phyloP scores from a whole-genome alignment of 2,888 invertebrate genomes.

The Zhengitettix transpicula region DNA sequence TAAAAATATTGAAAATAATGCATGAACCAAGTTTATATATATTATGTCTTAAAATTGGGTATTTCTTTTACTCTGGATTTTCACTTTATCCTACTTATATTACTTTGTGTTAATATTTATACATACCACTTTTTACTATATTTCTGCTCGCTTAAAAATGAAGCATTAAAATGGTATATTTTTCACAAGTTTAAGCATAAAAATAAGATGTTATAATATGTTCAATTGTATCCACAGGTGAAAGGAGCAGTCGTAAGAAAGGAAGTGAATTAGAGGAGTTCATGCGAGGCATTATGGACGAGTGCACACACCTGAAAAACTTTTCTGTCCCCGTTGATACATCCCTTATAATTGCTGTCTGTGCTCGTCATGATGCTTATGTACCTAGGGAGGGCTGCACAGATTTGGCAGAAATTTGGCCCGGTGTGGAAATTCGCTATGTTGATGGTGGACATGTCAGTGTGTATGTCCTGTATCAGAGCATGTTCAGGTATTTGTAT shows the following conservation, averaged over 20 bases:
- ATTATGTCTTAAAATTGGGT: no score
- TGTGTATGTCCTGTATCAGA: conserved; percentile 74
- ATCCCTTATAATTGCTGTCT: conserved; percentile 74
- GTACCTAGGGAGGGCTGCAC: conserved; percentile 74
- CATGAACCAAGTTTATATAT: no score
- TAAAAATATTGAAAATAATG: no score
- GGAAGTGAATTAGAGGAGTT: conserved; percentile 72
- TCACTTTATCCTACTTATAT: no score
- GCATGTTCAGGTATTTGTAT: conserved; percentile 61
- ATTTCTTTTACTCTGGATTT: no score
- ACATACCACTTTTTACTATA: no score
- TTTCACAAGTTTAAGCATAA: no score
- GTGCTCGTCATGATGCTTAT: conserved; percentile 79
- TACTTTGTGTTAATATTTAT: no score
- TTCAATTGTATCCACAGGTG: not conserved
- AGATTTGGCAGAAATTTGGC: conserved; percentile 79
- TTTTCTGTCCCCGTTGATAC: conserved; percentile 73
- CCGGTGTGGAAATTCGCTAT: conserved; percentile 74
- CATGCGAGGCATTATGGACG: conserved; percentile 97
- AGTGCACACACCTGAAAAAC: conserved; percentile 91
- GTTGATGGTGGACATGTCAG: conserved; percentile 80
- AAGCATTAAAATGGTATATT: no score
- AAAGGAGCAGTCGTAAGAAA: conserved; percentile 19
- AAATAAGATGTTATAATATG: no score
- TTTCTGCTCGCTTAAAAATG: no score